A percentile compares a stretch with the other conserved stretches of the same genome.
Evolutionary conservation across 2,113 vertebrate species (phyloP).

Genomic region (Indicator indicator): DNA sequence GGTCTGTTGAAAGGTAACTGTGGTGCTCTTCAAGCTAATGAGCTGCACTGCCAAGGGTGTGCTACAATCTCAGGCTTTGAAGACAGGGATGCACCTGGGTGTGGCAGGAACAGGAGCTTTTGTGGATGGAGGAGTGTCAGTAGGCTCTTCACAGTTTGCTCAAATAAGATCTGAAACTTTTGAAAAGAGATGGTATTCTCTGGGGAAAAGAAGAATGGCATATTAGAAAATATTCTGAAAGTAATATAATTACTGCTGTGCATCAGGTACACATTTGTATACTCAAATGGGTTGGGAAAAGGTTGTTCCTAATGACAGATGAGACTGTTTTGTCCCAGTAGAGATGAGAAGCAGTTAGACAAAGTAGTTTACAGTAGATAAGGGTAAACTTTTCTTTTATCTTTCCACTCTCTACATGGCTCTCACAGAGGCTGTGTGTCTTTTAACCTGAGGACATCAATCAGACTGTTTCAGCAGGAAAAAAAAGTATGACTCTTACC

Average conservation of each 20-base stretch:
- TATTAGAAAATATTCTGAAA: constrained; percentile 49
- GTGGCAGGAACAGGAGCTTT: neutral
- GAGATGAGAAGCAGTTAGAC: constrained; percentile 9
- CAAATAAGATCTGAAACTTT: constrained; percentile 51
- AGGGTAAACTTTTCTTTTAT: neutral
- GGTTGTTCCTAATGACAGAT: constrained; percentile 9
- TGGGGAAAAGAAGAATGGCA: neutral
- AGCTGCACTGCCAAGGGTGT: neutral
- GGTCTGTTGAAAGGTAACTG: neutral
- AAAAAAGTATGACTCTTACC: neutral
- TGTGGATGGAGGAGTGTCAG: neutral
- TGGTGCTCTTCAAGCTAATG: constrained; percentile 17
- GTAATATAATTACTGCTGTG: neutral
- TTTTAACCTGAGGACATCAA: neutral
- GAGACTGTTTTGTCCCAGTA: constrained; percentile 2
- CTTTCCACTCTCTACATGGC: neutral
- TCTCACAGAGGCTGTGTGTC: neutral
- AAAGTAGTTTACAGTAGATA: neutral
- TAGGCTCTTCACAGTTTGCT: constrained; percentile 37
- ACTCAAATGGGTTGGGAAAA: neutral
- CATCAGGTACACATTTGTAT: neutral
- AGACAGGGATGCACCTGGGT: constrained; percentile 1
- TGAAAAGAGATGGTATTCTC: constrained; percentile 29
- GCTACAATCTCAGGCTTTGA: neutral
- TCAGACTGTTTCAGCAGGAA: neutral